Evolutionary conservation across 2,797 vertebrate species (phyloP), one percentile per base, ranked within the genome.

Genomic region (Manis pentadactyla): DNA sequence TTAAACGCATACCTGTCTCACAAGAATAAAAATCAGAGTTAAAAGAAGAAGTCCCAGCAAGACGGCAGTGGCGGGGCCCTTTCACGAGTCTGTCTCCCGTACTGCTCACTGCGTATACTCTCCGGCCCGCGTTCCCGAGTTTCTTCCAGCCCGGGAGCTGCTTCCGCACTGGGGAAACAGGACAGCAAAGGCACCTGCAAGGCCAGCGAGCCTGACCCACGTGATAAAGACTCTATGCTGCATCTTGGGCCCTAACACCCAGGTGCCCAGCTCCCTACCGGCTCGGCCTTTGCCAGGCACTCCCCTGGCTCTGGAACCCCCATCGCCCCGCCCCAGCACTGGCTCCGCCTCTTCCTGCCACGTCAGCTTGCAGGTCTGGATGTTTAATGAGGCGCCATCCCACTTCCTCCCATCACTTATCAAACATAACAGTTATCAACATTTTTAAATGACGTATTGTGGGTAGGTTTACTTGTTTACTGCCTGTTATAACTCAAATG

Each of bases 261-360:
- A 10, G 46, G 10, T 12, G 46, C 46, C 46, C 46, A 46, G 46
- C 46, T 46, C 46, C 42, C 12, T 23, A 53, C 15, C 4, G 0
- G 11, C 2, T 5, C 1, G 4, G 37, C 61, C 55, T 29, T 12
- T 0, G 7, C 39, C 37, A 21, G 2, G 27, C 3, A 6, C 5
- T 21, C 63, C 73, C 55, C 57, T 37, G n/a, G 18, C 64, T 37
- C 37, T 4, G 19, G 46, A 46, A 46, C 46, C 46, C 11, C 46
- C 46, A 46, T 46, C 29, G 10, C 0, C 18, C 1, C 0, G 5
- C 39, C 59, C 49, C 29, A 13, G 2, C 8, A 29, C 17, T 5
- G 6, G 21, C n/a, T 1, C 27, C 42, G 10, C 29, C 34, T 34
- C 37, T 31, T 29, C 42, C 34, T 68, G 17, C 2, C 2, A 13